A percentile compares a stretch with the other conserved stretches of the same genome.
Conservation (phyloP, 1,140 invertebrate species). For the Sinella curviseta region DNA sequence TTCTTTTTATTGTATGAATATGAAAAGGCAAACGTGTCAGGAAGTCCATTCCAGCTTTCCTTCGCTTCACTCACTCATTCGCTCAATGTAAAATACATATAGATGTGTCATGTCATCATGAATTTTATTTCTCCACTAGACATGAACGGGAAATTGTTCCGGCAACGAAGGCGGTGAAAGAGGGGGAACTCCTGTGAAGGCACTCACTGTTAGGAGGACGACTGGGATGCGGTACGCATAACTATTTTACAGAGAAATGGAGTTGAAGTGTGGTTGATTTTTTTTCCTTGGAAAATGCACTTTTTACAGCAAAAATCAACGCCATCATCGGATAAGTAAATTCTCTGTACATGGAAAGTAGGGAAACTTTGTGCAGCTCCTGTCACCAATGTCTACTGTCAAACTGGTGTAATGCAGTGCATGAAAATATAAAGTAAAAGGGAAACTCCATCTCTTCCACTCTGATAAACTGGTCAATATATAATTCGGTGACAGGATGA, state of each 20-base stretch:
- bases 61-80: background rate
- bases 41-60: constrained; percentile 9
- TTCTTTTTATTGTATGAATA: background rate
- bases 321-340: no score
- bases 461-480: background rate
- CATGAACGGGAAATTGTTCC: constrained; percentile 25
- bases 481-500: constrained; percentile 8
- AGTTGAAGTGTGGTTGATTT: background rate
- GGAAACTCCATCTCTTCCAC: no score
- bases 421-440: no score
- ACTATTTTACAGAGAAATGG: background rate
- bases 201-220: background rate
- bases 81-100: constrained; percentile 12
- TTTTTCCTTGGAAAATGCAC: no score
- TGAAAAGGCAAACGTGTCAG: constrained; percentile 27
- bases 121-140: constrained; percentile 21
- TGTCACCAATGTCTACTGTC: background rate
- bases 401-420: no score
- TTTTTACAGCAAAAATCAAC: no score
- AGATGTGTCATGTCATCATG: constrained; percentile 24
- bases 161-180: background rate
- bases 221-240: background rate
- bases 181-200: constrained; percentile 22
- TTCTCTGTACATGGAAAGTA: background rate
- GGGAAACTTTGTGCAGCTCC: background rate